phyloP scores from a whole-genome alignment of 1,140 invertebrate genomes.

The Maconellicoccus hirsutus region DNA sequence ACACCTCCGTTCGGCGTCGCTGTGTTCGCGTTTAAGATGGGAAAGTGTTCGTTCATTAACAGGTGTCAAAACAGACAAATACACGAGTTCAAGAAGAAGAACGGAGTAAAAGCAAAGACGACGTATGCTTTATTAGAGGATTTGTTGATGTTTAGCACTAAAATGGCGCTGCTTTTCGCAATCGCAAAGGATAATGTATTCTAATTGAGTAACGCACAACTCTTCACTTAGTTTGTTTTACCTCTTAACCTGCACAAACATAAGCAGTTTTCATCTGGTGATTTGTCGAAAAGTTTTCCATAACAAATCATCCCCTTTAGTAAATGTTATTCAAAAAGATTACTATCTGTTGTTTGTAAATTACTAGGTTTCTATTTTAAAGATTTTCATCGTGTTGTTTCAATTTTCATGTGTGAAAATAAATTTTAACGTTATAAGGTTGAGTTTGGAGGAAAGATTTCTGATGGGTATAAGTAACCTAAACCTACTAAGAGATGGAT shows the following conservation, averaged over 20 bases:
- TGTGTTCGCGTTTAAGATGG: neutral
- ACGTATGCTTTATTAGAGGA: conserved; percentile 21
- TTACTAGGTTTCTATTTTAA: neutral
- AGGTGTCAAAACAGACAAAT: conserved; percentile 17
- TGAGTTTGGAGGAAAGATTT: too few species aligned
- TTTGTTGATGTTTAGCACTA: conserved; percentile 16
- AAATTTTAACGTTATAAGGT: too few species aligned
- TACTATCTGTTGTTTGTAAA: conserved; percentile 11
- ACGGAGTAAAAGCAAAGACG: conserved; percentile 6
- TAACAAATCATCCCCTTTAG: conserved; percentile 12
- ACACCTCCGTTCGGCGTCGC: too few species aligned
- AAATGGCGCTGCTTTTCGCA: conserved; percentile 19
- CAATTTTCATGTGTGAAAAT: neutral
- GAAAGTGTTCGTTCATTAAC: conserved; percentile 15
- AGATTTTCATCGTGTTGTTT: neutral
- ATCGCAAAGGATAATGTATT: conserved; percentile 18
- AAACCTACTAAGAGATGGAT: too few species aligned
- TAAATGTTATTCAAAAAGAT: conserved; percentile 18
- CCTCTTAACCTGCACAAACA: conserved; percentile 21
- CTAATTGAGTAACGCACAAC: conserved; percentile 18
- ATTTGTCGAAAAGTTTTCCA: conserved; percentile 21
- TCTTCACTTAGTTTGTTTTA: conserved; percentile 19
- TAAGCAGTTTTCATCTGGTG: conserved; percentile 16
- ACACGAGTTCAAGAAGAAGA: neutral
- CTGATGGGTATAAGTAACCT: too few species aligned